These are phyloP conservation scores for Harpalus rubripes DNA, from an alignment of 2,888 invertebrate genomes.

Conservation along the genomic window DNA sequence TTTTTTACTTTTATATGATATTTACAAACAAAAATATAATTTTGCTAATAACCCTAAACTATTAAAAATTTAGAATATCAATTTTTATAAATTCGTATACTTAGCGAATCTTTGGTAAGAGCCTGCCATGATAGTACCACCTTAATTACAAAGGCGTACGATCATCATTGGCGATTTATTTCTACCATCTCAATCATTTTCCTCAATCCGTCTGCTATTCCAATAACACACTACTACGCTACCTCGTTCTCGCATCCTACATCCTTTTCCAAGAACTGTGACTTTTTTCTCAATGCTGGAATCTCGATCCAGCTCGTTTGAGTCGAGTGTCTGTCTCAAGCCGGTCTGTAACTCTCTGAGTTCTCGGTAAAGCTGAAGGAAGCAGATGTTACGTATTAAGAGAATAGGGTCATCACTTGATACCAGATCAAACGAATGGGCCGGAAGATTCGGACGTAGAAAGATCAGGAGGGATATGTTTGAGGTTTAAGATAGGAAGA, in stretches of 20 bases:
- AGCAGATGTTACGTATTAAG: slow-evolving; percentile 45
- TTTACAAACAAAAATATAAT: too few species aligned
- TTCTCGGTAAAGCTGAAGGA: slow-evolving; percentile 37
- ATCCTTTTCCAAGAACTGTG: neutral
- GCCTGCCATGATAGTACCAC: too few species aligned
- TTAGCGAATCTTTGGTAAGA: too few species aligned
- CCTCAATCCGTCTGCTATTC: neutral
- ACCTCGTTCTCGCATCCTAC: neutral
- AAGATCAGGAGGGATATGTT: neutral
- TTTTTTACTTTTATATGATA: too few species aligned
- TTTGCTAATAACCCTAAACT: too few species aligned
- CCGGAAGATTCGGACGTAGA: neutral
- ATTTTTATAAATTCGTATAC: too few species aligned
- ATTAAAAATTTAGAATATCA: too few species aligned
- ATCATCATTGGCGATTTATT: too few species aligned
- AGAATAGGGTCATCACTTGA: slow-evolving; percentile 30
- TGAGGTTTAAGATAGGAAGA: neutral
- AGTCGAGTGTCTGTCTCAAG: slow-evolving; percentile 9
- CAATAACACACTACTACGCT: neutral
- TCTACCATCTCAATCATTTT: neutral
- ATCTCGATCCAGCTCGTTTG: neutral
- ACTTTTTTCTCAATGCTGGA: neutral
- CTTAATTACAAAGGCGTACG: too few species aligned
- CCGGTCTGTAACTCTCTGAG: neutral
- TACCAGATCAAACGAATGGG: slow-evolving; percentile 16